These are phyloP conservation scores for Takifugu rubripes DNA, from an alignment of 2,797 vertebrate species.

Conservation along the genomic window DNA sequence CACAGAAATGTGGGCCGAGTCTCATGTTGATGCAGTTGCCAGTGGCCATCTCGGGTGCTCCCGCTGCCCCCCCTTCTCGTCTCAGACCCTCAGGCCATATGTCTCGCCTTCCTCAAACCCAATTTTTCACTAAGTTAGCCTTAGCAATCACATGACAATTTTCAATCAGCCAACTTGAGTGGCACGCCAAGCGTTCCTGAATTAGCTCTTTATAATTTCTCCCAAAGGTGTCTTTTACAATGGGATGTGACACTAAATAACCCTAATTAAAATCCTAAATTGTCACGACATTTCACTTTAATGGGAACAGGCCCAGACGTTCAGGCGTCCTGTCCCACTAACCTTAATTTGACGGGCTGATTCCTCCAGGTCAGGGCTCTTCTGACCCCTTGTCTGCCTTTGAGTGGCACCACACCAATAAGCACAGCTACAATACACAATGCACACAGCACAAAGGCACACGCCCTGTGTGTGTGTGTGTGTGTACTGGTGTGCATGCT, in stretches of 20 bases:
- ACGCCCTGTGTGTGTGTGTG: conserved; percentile 11
- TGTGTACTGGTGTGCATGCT: conserved; percentile 26
- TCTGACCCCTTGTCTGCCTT: conserved; percentile 3
- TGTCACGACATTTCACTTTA: conserved; percentile 24
- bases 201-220: no score
- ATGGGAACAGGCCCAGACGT: conserved; percentile 18
- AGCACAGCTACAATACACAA: background rate
- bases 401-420: conserved; percentile 11
- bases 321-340: conserved; percentile 41
- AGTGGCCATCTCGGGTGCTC: conserved; percentile 7
- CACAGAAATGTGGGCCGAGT: background rate
- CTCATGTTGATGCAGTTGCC: conserved; percentile 22
- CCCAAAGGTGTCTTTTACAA: no score
- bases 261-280: conserved; percentile 27
- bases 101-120: conserved; percentile 58
- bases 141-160: conserved; percentile 25
- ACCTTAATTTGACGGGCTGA: conserved; percentile 48
- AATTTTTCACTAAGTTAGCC: conserved; percentile 48
- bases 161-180: conserved; percentile 1
- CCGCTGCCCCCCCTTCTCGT: conserved; percentile 5
- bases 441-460: conserved; percentile 1
- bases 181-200: background rate
- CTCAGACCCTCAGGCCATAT: conserved; percentile 38
- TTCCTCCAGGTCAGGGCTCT: conserved; percentile 22
- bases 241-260: conserved; percentile 6